Base-by-base conservation (phyloP, 2,113 vertebrate species). In the Tragelaphus scriptus region DNA sequence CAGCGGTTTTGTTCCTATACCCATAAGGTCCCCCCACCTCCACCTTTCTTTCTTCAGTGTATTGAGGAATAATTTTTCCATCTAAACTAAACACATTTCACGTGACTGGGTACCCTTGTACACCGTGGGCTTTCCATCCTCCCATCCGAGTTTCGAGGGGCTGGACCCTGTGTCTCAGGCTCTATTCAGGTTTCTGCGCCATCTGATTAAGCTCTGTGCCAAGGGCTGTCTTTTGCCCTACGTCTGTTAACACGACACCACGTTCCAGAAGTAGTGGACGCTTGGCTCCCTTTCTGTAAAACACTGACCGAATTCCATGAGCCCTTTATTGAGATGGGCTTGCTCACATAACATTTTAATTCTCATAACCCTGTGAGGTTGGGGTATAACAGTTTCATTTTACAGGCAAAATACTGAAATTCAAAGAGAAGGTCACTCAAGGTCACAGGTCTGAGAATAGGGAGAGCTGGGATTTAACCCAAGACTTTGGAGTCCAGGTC, bases 391-490 rank as follows among this genome's bases (percentile, higher is more conserved):
- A 75, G 36, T 58, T 88, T 26, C 65, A 80, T 87, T 55, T 94
- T 32, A 90, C n/a, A 23, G 19, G 59, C 13, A 9, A 93, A 30
- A 28, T 93, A 91, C 28, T 92, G 87, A 93, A 9, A 30, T 7
- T 80, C 58, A 86, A 23, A 85, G 53, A 85, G 75, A 58, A 44
- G 59, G 58, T 7, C 51, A n/a, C 58, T 26, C 9, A 58, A 88
- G 79, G 84, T 86, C n/a, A 89, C 47, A 28, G 14, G 61, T 36
- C 53, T 71, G 71, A 59, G 49, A 96, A 68, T 0, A 56, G 63
- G 86, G 19, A 96, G n/a, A 75, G 86, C 15, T 96, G 77, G 53
- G 32, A 85, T 93, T 93, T 97, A 81, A 91, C 49, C 40, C 11
- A 94, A 77, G 21, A 55, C 44, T 95, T 90, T 94, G 61, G 55